Evolutionary conservation across 1,140 invertebrate species (phyloP), one percentile per base, ranked within the genome.

Genomic region (Stenopsyche tienmushanensis): DNA sequence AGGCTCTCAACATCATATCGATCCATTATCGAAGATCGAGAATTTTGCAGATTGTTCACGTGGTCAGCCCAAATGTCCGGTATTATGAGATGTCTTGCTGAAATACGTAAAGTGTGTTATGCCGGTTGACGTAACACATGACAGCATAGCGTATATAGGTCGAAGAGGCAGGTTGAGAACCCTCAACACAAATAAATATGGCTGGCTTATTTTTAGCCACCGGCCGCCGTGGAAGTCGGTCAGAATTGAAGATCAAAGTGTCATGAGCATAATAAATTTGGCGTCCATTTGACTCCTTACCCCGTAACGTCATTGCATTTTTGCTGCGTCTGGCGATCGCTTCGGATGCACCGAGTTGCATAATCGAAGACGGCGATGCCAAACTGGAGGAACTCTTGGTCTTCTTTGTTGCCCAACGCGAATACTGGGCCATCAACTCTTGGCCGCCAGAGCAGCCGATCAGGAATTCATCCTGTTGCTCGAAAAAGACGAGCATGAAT

Each of bases 221-320:
- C n/a, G n/a, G 13, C 47, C 17, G 21, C 29, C 15, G 20, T 9
- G 20, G 42, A 60, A 49, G 13, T 60, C 58, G 58, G 58, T 60
- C 58, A 60, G 15, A 24, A 60, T 60, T 60, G 58, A 60, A 60
- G 58, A 60, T 60, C 58, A 60, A 50, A 60, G 58, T 49, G 58
- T 60, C 58, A 60, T 39, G 58, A 60, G 18, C 58, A 39, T 49
- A 49, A 60, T 60, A 21, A 60, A 29, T 5, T 17, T 47, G n/a
- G 45, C 45, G 8, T 20, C 7, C 45, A 5, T 5, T 20, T 47
- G 7, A 47, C n/a, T 8, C 45, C 20, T 7, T 5, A 47, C 20
- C 5, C 20, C 5, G 15, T 17, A 44, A 60, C 45, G 42, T 60
- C 58, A 49, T 41, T 20, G 58, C 58, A 50, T 50, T 47, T 47